phyloP scores from a whole-genome alignment of 2,113 vertebrate genomes.

The Aphelocoma coerulescens region DNA sequence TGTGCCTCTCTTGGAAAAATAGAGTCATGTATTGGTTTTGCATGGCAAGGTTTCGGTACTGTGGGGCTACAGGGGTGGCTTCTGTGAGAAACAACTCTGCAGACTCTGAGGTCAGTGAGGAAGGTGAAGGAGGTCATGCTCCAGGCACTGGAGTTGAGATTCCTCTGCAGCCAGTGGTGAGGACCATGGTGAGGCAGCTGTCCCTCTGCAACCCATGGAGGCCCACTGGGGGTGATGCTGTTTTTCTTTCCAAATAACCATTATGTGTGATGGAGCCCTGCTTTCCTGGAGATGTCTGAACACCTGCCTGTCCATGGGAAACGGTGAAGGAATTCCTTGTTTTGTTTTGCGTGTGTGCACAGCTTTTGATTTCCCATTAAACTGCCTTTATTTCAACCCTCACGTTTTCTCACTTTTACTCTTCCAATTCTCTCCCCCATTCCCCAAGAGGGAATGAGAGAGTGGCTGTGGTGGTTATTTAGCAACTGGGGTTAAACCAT shows the following conservation, averaged over 20 bases:
- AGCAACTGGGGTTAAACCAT: not conserved
- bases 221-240: fast-evolving
- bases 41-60: not conserved
- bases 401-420: not conserved
- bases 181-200: not conserved
- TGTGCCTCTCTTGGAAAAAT: not conserved
- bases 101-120: not conserved
- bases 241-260: not conserved
- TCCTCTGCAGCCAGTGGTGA: not conserved
- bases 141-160: not conserved
- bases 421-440: not conserved
- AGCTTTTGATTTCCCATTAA: not conserved
- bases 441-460: not conserved
- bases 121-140: not conserved
- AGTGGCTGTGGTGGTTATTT: not conserved
- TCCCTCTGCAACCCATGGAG: not conserved
- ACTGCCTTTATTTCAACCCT: not conserved
- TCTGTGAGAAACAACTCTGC: not conserved
- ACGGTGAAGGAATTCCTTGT: not conserved
- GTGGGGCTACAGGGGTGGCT: not conserved
- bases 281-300: not conserved
- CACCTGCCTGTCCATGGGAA: not conserved
- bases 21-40: not conserved
- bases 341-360: not conserved
- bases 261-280: not conserved